These are phyloP conservation scores for Carassius auratus DNA, from an alignment of 2,113 vertebrate genomes.

Conservation along the genomic window DNA sequence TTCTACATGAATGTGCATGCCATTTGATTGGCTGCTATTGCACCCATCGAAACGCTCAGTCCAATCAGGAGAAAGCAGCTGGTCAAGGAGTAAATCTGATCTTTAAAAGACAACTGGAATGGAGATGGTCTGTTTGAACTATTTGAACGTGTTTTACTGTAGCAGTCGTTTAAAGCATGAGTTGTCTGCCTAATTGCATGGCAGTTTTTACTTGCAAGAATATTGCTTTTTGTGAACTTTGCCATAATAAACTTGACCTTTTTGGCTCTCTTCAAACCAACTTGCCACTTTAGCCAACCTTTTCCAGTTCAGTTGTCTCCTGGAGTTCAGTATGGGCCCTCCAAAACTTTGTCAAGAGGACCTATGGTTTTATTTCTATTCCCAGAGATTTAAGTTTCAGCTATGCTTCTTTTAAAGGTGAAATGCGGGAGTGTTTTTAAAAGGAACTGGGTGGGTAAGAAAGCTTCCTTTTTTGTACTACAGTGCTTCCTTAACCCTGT, in stretches of 20 bases:
- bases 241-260: not conserved
- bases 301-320: slow-evolving; percentile 8
- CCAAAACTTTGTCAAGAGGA: not conserved
- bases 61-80: not conserved
- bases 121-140: not conserved
- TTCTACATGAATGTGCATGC: slow-evolving; percentile 42
- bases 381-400: not conserved
- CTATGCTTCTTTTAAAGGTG: slow-evolving; percentile 9
- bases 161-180: not conserved
- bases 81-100: not conserved
- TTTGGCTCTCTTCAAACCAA: not conserved
- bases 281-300: slow-evolving; percentile 2
- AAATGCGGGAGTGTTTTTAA: slow-evolving; percentile 19
- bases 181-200: slow-evolving; percentile 13
- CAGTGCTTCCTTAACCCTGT: slow-evolving; percentile 13
- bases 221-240: slow-evolving; percentile 9
- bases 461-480: slow-evolving; percentile 35
- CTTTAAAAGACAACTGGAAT: slow-evolving; percentile 29
- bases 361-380: not conserved
- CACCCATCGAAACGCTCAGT: slow-evolving; percentile 7
- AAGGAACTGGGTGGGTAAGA: not conserved
- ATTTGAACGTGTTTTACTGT: not conserved
- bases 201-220: not conserved
- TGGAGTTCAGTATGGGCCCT: slow-evolving; percentile 2
- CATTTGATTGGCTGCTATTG: not conserved